Percentiles rank a stretch among this genome's conserved stretches.
Evolutionary conservation across 2,113 vertebrate species (phyloP).

Genomic region (Hiodon tergisus): DNA sequence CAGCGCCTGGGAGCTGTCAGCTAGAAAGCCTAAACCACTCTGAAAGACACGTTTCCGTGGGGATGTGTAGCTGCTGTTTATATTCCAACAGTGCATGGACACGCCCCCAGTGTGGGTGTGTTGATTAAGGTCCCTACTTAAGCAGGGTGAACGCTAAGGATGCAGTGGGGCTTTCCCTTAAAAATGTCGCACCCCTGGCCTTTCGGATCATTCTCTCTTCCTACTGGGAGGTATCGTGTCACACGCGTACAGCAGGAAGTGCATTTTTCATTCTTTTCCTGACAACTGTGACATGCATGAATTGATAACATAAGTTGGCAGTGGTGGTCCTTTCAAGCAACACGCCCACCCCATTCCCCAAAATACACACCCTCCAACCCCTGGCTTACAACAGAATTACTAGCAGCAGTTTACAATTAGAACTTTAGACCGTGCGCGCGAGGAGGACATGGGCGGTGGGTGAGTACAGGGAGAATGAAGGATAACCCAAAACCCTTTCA

Average conservation of each 20-base stretch:
- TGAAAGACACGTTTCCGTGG: neutral
- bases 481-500: constrained; percentile 78
- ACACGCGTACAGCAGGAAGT: constrained; percentile 49
- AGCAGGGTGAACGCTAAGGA: neutral
- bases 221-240: constrained; percentile 67
- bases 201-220: constrained; percentile 15
- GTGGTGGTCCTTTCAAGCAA: constrained; percentile 72
- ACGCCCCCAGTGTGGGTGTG: neutral
- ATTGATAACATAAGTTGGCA: constrained; percentile 70
- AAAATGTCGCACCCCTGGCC: neutral
- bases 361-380: constrained; percentile 35
- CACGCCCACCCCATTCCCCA: constrained; percentile 57
- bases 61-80: neutral
- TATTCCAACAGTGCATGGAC: neutral
- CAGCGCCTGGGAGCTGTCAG: too few relatives aligned
- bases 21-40: too few relatives aligned
- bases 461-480: constrained; percentile 52
- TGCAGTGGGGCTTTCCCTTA: neutral
- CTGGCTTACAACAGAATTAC: constrained; percentile 70
- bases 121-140: neutral
- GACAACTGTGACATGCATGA: constrained; percentile 62
- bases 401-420: constrained; percentile 83
- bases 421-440: constrained; percentile 32
- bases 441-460: neutral
- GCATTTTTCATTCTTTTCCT: constrained; percentile 57